phyloP scores from a whole-genome alignment of 2,113 vertebrate genomes.

The Dipodomys ordii region DNA sequence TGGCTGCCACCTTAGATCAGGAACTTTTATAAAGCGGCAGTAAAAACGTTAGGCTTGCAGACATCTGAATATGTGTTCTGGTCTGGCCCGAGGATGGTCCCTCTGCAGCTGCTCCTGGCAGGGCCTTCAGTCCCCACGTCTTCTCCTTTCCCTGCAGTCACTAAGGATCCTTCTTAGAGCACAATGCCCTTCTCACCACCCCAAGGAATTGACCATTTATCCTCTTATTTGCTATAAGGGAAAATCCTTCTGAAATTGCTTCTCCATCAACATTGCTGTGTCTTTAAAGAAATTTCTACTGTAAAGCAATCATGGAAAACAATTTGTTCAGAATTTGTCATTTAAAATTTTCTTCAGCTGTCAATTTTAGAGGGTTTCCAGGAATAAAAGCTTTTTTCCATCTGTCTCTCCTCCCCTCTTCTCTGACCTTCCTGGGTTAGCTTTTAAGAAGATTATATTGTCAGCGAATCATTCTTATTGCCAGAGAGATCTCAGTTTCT shows the following conservation, averaged over 20 bases:
- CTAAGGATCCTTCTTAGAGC: rapidly evolving
- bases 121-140: rapidly evolving
- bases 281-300: slow-evolving; percentile 27
- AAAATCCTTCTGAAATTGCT: neutral
- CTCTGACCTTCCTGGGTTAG: neutral
- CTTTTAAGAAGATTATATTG: slow-evolving; percentile 39
- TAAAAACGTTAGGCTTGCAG: neutral
- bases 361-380: neutral
- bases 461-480: neutral
- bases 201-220: neutral
- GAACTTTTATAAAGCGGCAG: neutral
- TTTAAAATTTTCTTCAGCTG: neutral
- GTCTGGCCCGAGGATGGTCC: no score
- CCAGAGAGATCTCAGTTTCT: neutral
- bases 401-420: neutral
- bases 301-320: neutral
- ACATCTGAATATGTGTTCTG: neutral
- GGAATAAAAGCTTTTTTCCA: neutral
- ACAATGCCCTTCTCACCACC: rapidly evolving
- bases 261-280: neutral
- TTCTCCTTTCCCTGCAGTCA: rapidly evolving
- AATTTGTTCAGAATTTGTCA: slow-evolving; percentile 24
- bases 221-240: neutral
- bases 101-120: neutral
- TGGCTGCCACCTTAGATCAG: neutral